Evolutionary conservation across 2,888 invertebrate genomes (phyloP).

Genomic region (Pheosia gnoma): DNA sequence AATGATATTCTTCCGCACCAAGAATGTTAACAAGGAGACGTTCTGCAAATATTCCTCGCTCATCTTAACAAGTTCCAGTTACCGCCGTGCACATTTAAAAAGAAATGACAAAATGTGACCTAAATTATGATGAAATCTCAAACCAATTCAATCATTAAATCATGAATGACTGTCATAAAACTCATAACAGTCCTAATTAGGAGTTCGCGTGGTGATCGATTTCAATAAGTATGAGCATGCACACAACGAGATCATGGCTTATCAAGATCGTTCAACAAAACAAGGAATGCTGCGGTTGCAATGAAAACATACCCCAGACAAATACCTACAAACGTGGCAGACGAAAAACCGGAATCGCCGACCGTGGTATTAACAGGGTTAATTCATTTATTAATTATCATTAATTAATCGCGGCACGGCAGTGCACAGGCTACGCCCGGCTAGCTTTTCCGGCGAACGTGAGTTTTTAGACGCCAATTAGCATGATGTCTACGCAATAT

Average conservation of each 20-base stretch:
- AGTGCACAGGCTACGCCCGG: conserved; percentile 62
- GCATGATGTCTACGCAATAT: conserved; percentile 55
- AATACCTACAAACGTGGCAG: conserved; percentile 60
- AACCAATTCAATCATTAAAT: conserved; percentile 56
- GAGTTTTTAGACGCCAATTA: conserved; percentile 63
- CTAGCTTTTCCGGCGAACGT: conserved; percentile 69
- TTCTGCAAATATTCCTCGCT: not conserved
- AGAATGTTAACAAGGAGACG: conserved; percentile 31
- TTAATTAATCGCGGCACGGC: conserved; percentile 75
- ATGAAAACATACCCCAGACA: conserved; percentile 67
- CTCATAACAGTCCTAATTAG: conserved; percentile 53
- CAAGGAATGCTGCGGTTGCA: conserved; percentile 56
- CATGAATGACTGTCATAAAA: conserved; percentile 58
- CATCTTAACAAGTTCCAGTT: too few relatives aligned
- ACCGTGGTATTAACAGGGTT: conserved; percentile 77
- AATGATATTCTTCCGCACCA: conserved; percentile 41
- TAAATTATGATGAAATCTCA: conserved; percentile 56
- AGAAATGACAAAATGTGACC: conserved; percentile 62
- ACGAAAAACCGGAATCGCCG: conserved; percentile 68
- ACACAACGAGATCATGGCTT: conserved; percentile 47
- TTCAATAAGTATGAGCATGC: conserved; percentile 64
- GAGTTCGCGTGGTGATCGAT: conserved; percentile 53
- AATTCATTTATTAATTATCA: conserved; percentile 82
- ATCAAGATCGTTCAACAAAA: conserved; percentile 57
- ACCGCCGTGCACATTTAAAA: conserved; percentile 15